These are phyloP conservation scores for Denticeps clupeoides DNA, from an alignment of 2,797 vertebrate genomes.

Conservation along the genomic window DNA sequence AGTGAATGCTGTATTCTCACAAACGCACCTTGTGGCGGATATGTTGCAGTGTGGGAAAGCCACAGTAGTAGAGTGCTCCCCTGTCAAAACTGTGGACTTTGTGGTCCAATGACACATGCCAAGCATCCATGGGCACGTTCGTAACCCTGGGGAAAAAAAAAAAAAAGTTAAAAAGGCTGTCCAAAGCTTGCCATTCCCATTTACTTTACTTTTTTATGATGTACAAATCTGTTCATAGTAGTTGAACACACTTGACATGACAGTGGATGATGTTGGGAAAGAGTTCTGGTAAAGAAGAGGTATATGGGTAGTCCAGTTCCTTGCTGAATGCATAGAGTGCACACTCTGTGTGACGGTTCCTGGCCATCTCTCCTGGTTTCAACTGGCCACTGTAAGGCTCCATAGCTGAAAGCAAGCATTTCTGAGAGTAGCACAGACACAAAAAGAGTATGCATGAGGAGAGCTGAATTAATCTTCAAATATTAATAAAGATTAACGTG, in stretches of 20 bases:
- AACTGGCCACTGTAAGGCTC: conserved; percentile 64
- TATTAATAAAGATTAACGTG: not conserved
- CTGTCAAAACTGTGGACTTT: conserved; percentile 67
- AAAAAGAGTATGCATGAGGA: not conserved
- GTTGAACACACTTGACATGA: conserved; percentile 64
- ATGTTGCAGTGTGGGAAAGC: conserved; percentile 91
- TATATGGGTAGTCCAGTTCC: conserved; percentile 60
- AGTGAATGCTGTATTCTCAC: not conserved
- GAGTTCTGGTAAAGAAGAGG: conserved; percentile 68
- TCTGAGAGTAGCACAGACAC: conserved; percentile 50
- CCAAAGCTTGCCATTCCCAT: not conserved
- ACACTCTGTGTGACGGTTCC: conserved; percentile 85
- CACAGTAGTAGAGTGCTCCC: conserved; percentile 83
- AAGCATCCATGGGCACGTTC: conserved; percentile 79
- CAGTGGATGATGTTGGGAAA: conserved; percentile 76
- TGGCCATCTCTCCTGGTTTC: conserved; percentile 68
- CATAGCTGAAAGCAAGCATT: conserved; percentile 84
- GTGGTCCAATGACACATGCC: conserved; percentile 70
- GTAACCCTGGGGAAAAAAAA: conserved; percentile 67
- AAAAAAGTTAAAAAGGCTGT: conserved; percentile 4
- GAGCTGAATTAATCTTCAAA: not conserved
- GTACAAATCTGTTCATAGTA: not conserved
- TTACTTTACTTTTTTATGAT: not conserved
- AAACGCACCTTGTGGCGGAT: conserved; percentile 80
- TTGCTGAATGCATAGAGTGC: conserved; percentile 66